Evolutionary conservation across 2,888 invertebrate genomes (phyloP).

Genomic region (Dryocosmus kuriphilus): DNA sequence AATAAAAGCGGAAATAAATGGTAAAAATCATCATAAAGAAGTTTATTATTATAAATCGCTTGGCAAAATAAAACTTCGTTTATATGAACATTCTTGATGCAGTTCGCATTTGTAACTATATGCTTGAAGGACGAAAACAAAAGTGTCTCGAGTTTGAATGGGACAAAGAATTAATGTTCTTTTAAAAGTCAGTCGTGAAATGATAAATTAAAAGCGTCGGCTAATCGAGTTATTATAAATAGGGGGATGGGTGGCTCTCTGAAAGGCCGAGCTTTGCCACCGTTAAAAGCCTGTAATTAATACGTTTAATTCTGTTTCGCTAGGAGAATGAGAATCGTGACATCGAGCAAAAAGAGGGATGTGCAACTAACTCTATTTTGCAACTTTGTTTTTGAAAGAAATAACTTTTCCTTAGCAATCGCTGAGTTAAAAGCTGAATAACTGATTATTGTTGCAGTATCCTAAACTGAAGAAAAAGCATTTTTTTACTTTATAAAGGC

Average conservation of each 20-base stretch:
- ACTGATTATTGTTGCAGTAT: neutral
- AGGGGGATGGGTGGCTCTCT: slow-evolving; percentile 58
- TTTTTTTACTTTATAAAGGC: no score
- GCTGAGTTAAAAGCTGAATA: neutral
- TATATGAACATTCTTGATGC: neutral
- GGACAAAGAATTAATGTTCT: slow-evolving; percentile 19
- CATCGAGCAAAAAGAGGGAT: slow-evolving; percentile 51
- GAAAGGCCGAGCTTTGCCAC: slow-evolving; percentile 54
- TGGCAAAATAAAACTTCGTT: no score
- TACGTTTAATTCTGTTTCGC: slow-evolving; percentile 69
- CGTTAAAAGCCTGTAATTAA: slow-evolving; percentile 73
- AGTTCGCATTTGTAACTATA: neutral
- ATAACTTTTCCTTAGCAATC: neutral
- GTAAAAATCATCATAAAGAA: no score
- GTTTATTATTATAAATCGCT: no score
- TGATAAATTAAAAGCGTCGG: slow-evolving; percentile 67
- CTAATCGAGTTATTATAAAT: slow-evolving; percentile 72
- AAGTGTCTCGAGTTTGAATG: neutral
- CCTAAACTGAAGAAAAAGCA: no score
- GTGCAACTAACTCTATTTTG: slow-evolving; percentile 9
- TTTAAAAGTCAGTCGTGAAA: slow-evolving; percentile 52
- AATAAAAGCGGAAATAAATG: no score
- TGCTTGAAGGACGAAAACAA: neutral
- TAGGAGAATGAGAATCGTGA: slow-evolving; percentile 43
- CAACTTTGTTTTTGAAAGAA: slow-evolving; percentile 23